Conservation (phyloP, 2,797 vertebrate genomes). For the Acanthis flammea region DNA sequence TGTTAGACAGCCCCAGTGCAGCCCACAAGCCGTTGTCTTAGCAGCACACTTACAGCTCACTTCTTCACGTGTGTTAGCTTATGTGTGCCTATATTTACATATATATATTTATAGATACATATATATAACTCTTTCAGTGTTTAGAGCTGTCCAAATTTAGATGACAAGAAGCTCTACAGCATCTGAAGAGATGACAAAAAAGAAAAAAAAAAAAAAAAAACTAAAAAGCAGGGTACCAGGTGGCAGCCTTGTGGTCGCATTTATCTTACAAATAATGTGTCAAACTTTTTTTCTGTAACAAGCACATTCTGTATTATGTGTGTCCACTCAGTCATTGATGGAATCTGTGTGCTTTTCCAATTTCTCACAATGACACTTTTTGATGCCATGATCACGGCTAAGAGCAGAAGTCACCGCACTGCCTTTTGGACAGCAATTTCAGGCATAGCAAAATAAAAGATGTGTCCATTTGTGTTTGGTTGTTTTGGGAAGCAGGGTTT, state of each 20-base stretch:
- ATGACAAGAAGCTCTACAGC: background rate
- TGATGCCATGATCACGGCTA: background rate
- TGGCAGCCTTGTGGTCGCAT: background rate
- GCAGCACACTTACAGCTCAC: background rate
- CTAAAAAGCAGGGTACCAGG: background rate
- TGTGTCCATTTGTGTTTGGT: background rate
- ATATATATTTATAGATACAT: background rate
- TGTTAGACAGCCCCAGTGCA: background rate
- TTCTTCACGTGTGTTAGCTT: background rate
- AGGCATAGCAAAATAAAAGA: conserved; percentile 20
- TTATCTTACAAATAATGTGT: conserved; percentile 31
- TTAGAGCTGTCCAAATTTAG: background rate
- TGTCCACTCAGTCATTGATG: conserved; percentile 41
- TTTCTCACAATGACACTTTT: conserved; percentile 46
- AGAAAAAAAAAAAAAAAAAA: background rate
- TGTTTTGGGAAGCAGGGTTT: background rate
- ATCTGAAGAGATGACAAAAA: background rate
- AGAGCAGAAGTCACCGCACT: conserved; percentile 22
- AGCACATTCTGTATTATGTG: conserved; percentile 10
- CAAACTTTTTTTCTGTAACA: conserved; percentile 33
- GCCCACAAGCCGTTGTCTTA: background rate
- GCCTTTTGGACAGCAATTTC: conserved; percentile 33
- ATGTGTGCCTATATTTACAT: background rate
- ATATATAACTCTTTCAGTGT: background rate
- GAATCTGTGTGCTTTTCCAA: conserved; percentile 47